Evolutionary conservation across 1,140 invertebrate species (phyloP), one percentile per base, ranked within the genome.

Genomic region (Mycetomoellerius zeteki): DNA sequence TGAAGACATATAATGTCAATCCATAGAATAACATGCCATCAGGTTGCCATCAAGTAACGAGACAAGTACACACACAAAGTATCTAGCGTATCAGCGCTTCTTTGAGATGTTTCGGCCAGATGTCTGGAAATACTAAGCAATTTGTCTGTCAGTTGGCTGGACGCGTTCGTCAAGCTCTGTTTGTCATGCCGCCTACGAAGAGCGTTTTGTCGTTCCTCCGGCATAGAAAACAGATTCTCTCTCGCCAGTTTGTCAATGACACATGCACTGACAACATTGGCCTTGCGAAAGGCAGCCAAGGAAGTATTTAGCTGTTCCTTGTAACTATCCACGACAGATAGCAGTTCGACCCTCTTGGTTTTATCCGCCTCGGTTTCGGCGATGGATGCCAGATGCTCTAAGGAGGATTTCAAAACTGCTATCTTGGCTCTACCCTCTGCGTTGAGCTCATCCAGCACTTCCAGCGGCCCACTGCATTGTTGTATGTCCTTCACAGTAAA

Each of bases 21-120:
- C 64, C 67, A 19, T 24, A 72, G 33, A 60, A 73, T 33, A 21
- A n/a, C 7, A n/a, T 10, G 1, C 50, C 43, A 4, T 3, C 52
- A 54, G 19, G 14, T 77, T 58, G 69, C 8, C 2, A 50, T 65
- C n/a, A 30, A 24, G 72, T 88, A 43, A 88, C 54, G 33, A 69
- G 82, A 21, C 2, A 86, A 43, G 37, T 87, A 91, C 82, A 95
- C 96, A 94, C 98, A 96, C 81, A 99, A 95, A n/a, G 96, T 97
- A 58, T 98, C 97, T 60, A 99, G 95, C 19, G 98, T 98, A 58
- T 97, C 96, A 62, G 98, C 97, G 95, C 98, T 99, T 92, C 97
- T 97, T 89, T 98, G 97, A 19, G 98, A 98, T 24, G 98, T 98
- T 89, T 98, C 97, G 21, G 98, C 97, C 88, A 99, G 95, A 94